Evolutionary conservation across 2,888 invertebrate species (phyloP).

Genomic region (Xestia sexstrigata): DNA sequence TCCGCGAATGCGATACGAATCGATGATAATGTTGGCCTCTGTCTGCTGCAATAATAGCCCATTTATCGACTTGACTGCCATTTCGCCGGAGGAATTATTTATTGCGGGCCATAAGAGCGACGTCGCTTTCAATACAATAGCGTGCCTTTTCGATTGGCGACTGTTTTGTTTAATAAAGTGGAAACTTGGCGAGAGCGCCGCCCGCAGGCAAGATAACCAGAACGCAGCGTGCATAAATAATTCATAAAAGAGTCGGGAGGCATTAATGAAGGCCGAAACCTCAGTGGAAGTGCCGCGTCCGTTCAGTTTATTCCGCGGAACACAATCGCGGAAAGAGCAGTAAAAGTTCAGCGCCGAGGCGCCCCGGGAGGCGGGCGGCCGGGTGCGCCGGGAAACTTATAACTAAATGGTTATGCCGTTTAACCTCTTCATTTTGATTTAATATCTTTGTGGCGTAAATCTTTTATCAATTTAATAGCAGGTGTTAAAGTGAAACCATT

Average conservation of each 20-base stretch:
- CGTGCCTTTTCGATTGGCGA: constrained; percentile 79
- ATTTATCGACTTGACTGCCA: constrained; percentile 87
- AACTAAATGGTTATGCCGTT: constrained; percentile 58
- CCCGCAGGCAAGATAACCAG: constrained; percentile 80
- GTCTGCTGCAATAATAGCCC: constrained; percentile 88
- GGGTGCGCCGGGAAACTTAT: constrained; percentile 61
- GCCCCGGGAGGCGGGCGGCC: constrained; percentile 53
- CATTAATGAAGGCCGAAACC: constrained; percentile 86
- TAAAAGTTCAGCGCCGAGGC: constrained; percentile 70
- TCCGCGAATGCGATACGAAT: constrained; percentile 87
- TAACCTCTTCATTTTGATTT: constrained; percentile 49
- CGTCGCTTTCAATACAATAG: constrained; percentile 86
- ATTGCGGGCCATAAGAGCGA: constrained; percentile 84
- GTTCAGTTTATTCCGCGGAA: constrained; percentile 69
- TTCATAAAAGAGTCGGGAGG: constrained; percentile 86
- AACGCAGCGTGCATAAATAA: constrained; percentile 85
- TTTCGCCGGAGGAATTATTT: constrained; percentile 87
- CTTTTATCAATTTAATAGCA: constrained; percentile 30
- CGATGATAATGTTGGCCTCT: constrained; percentile 88
- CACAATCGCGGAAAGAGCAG: constrained; percentile 72
- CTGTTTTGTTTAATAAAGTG: constrained; percentile 87
- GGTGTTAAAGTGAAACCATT: constrained; percentile 32
- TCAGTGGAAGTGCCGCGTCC: constrained; percentile 76
- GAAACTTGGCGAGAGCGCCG: constrained; percentile 79
- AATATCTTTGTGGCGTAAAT: constrained; percentile 29